These are phyloP conservation scores for Drosophila rhopaloa DNA, from an alignment of 1,140 invertebrate species.

Conservation along the genomic window DNA sequence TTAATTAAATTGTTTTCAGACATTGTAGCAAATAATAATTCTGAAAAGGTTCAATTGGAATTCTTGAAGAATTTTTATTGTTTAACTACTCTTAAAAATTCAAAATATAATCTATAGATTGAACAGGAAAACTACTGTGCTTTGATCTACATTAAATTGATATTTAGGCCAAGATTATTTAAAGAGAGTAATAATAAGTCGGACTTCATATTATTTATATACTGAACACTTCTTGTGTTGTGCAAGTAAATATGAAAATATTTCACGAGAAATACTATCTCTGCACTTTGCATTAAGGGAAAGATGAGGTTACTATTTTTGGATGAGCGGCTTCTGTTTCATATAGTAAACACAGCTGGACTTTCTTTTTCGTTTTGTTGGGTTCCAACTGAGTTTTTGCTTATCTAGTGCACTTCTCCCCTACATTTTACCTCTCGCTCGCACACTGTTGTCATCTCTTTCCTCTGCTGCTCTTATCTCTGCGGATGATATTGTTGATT, in stretches of 20 bases:
- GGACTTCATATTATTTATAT: too few species aligned
- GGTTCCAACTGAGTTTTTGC: slow-evolving; percentile 57
- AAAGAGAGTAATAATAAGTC: slow-evolving; percentile 1
- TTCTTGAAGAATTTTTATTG: too few species aligned
- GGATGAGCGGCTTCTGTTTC: slow-evolving; percentile 36
- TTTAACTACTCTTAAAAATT: too few species aligned
- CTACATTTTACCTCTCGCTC: slow-evolving; percentile 3
- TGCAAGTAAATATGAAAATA: slow-evolving; percentile 71
- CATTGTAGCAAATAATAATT: too few species aligned
- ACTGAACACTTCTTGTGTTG: slow-evolving; percentile 21
- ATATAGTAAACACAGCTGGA: slow-evolving; percentile 64
- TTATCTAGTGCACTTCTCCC: slow-evolving; percentile 68
- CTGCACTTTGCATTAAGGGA: slow-evolving; percentile 34
- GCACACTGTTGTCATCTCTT: neutral
- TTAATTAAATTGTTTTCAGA: neutral
- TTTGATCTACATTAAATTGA: too few species aligned
- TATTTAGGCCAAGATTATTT: neutral
- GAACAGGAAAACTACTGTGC: too few species aligned
- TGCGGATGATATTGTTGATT: slow-evolving; percentile 35
- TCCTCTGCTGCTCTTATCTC: slow-evolving; percentile 34
- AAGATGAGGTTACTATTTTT: slow-evolving; percentile 47
- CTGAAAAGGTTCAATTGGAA: too few species aligned
- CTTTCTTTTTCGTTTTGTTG: slow-evolving; percentile 5
- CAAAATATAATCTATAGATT: too few species aligned
- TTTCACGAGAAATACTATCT: slow-evolving; percentile 67